These are phyloP conservation scores for Himalopsyche kuldschensis DNA, from an alignment of 2,888 invertebrate species.

Conservation along the genomic window DNA sequence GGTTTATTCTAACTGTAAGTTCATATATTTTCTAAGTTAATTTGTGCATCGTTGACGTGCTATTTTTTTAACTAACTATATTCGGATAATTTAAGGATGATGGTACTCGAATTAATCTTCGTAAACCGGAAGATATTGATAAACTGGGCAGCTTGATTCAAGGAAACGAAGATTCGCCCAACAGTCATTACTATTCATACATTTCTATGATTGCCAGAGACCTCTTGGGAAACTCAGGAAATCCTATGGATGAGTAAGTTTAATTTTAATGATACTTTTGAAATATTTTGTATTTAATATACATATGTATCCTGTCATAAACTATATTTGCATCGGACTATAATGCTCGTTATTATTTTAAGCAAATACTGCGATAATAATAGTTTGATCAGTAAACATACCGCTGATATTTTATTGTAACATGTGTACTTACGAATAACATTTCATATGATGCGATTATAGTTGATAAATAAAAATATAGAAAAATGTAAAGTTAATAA, in stretches of 20 bases:
- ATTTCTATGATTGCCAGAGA: slow-evolving; percentile 60
- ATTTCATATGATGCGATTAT: no score
- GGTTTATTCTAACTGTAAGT: slow-evolving; percentile 49
- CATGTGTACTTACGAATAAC: no score
- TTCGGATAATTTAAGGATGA: slow-evolving; percentile 56
- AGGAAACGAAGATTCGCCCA: slow-evolving; percentile 64
- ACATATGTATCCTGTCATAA: no score
- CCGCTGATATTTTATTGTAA: no score
- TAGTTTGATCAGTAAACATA: no score
- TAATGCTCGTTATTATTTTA: no score
- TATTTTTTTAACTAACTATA: neutral
- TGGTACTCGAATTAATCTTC: slow-evolving; percentile 61
- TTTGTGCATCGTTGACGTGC: neutral
- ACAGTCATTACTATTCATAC: slow-evolving; percentile 62
- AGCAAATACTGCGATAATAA: no score
- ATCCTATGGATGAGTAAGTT: slow-evolving; percentile 43
- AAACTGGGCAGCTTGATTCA: slow-evolving; percentile 67
- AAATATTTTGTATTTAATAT: neutral
- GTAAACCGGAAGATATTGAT: slow-evolving; percentile 64
- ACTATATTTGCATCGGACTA: no score
- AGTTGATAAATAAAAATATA: no score
- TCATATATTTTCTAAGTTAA: neutral
- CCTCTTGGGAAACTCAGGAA: slow-evolving; percentile 45
- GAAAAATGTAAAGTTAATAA: no score
- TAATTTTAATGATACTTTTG: neutral